These are phyloP conservation scores for Ormyrus pomaceus DNA, from an alignment of 2,888 invertebrate genomes.

Conservation along the genomic window DNA sequence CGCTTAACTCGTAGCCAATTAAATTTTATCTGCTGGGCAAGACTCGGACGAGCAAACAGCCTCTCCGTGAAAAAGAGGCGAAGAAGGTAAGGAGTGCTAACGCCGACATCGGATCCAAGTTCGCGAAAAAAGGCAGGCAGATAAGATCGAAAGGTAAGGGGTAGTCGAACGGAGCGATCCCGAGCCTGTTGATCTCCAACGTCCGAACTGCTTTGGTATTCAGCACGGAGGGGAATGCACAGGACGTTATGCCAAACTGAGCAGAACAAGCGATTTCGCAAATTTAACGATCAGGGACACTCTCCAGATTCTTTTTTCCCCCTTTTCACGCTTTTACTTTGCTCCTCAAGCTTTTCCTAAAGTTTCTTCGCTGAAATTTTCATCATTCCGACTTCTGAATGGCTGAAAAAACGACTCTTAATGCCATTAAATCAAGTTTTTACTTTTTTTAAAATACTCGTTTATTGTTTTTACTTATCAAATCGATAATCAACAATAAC, in stretches of 20 bases:
- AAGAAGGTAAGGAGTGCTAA: background rate
- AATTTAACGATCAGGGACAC: slow-evolving; percentile 58
- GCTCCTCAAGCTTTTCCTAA: background rate
- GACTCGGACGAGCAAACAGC: background rate
- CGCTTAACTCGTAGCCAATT: background rate
- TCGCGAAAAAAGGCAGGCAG: slow-evolving; percentile 37
- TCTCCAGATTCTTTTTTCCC: slow-evolving; percentile 33
- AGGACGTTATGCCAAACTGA: slow-evolving; percentile 54
- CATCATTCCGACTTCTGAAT: too few species aligned
- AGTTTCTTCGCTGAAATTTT: too few species aligned
- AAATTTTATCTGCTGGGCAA: background rate
- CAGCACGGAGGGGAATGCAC: slow-evolving; percentile 45
- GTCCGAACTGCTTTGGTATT: slow-evolving; percentile 51
- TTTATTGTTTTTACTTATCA: too few species aligned
- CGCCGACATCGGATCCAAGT: background rate
- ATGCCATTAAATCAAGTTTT: too few species aligned
- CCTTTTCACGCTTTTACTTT: slow-evolving; percentile 1
- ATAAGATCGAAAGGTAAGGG: background rate
- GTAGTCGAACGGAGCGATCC: slow-evolving; percentile 15
- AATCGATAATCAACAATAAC: too few species aligned
- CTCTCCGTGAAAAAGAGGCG: background rate
- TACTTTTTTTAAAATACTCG: too few species aligned
- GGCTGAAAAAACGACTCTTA: too few species aligned
- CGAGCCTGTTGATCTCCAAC: slow-evolving; percentile 67
- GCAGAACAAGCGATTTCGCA: slow-evolving; percentile 57